Evolutionary conservation across 1,140 invertebrate genomes (phyloP).

Genomic region (Pemphigus obesinymphae): DNA sequence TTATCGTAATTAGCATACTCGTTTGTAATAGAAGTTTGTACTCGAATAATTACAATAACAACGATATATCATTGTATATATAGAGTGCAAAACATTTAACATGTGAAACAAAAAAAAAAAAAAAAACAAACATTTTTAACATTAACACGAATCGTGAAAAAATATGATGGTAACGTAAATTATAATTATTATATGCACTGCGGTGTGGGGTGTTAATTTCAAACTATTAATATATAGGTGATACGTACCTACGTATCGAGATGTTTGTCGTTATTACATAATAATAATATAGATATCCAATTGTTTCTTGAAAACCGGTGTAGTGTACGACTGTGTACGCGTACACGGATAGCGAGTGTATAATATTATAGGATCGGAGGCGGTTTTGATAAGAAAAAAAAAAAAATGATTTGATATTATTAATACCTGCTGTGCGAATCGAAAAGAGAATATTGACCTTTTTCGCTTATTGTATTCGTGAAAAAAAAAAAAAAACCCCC

Average conservation of each 20-base stretch:
- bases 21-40: constrained; percentile 10
- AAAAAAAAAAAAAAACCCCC: not conserved
- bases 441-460: not conserved
- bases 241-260: no score
- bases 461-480: not conserved
- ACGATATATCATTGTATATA: not conserved
- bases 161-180: not conserved
- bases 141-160: not conserved
- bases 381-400: not conserved
- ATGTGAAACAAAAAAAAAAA: not conserved
- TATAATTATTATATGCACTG: not conserved
- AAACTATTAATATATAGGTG: not conserved
- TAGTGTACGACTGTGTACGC: no score
- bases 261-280: no score
- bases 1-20: constrained; percentile 32
- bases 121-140: not conserved
- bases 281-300: not conserved
- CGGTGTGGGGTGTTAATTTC: not conserved
- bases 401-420: not conserved
- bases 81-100: not conserved
- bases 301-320: not conserved
- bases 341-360: no score
- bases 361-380: not conserved
- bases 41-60: constrained; percentile 20
- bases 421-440: not conserved